These are phyloP conservation scores for Daboia siamensis DNA, from an alignment of 2,113 vertebrate species.

Conservation along the genomic window DNA sequence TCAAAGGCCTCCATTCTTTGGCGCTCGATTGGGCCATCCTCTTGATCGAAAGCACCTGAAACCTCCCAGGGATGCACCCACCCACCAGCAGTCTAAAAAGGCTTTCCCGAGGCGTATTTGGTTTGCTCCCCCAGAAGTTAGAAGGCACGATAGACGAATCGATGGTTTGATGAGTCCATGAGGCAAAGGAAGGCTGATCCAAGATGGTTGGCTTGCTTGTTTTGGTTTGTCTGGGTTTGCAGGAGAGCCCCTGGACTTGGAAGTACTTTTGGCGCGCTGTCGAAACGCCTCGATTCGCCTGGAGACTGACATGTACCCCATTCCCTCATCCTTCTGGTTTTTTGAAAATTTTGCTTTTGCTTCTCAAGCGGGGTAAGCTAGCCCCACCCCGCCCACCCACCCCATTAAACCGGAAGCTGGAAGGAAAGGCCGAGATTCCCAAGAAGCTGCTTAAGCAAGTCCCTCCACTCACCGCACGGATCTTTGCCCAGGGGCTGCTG, in stretches of 20 bases:
- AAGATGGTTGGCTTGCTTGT: neutral
- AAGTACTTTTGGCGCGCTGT: neutral
- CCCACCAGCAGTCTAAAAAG: too few species aligned
- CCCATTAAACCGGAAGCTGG: neutral
- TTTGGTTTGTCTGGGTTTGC: neutral
- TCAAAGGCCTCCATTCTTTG: too few species aligned
- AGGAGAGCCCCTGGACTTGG: neutral
- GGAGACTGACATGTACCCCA: fast-evolving
- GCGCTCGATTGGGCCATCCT: too few species aligned
- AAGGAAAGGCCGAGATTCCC: neutral
- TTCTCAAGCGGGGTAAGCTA: neutral
- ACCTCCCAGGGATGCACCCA: too few species aligned
- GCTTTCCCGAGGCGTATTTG: too few species aligned
- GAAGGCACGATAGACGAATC: too few species aligned
- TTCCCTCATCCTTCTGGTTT: neutral
- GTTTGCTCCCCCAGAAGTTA: too few species aligned
- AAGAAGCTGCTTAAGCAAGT: neutral
- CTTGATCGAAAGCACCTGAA: too few species aligned
- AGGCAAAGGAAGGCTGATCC: too few species aligned
- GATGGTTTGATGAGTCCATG: too few species aligned
- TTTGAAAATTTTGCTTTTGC: neutral
- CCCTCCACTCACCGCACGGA: neutral
- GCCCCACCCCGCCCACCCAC: neutral
- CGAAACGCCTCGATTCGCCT: neutral
- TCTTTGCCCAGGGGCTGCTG: neutral